Percentiles rank a stretch among this genome's conserved stretches.
phyloP scores from a whole-genome alignment of 2,888 invertebrate species.

The Pyrgus malvae region DNA sequence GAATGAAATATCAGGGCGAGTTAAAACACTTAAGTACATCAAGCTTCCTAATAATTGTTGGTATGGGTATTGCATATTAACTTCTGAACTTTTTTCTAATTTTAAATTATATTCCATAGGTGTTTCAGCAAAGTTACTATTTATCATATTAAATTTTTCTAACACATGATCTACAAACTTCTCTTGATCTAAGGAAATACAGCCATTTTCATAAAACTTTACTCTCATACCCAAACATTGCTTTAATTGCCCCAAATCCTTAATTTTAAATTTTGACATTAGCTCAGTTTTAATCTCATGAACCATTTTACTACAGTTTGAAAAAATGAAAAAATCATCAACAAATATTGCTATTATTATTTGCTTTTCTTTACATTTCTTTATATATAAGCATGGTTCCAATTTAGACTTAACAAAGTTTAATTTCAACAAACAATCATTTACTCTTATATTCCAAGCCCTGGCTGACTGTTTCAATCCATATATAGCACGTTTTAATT shows the following conservation, averaged over 20 bases:
- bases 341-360: slow-evolving; percentile 21
- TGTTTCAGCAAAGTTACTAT: slow-evolving; percentile 14
- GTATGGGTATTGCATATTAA: slow-evolving; percentile 13
- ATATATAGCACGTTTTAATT: slow-evolving; percentile 1
- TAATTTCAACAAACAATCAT: not conserved
- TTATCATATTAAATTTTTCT: slow-evolving; percentile 23
- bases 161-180: slow-evolving; percentile 19
- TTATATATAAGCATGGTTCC: slow-evolving; percentile 20
- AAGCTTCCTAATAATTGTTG: slow-evolving; percentile 21
- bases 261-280: slow-evolving; percentile 25
- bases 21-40: slow-evolving; percentile 17
- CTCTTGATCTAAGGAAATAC: slow-evolving; percentile 23
- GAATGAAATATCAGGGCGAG: slow-evolving; percentile 15
- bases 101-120: slow-evolving; percentile 24
- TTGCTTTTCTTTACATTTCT: slow-evolving; percentile 9
- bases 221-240: slow-evolving; percentile 24
- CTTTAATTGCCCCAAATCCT: slow-evolving; percentile 22
- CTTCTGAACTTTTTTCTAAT: slow-evolving; percentile 14
- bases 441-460: not conserved
- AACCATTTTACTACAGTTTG: slow-evolving; percentile 18
- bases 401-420: not conserved
- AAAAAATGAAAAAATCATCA: slow-evolving; percentile 29
- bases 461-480: not conserved
- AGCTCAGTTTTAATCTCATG: slow-evolving; percentile 9
- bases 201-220: slow-evolving; percentile 6